Percentiles rank a stretch among this genome's conserved stretches.
phyloP scores from a whole-genome alignment of 2,113 vertebrate species.

The Mastomys coucha region DNA sequence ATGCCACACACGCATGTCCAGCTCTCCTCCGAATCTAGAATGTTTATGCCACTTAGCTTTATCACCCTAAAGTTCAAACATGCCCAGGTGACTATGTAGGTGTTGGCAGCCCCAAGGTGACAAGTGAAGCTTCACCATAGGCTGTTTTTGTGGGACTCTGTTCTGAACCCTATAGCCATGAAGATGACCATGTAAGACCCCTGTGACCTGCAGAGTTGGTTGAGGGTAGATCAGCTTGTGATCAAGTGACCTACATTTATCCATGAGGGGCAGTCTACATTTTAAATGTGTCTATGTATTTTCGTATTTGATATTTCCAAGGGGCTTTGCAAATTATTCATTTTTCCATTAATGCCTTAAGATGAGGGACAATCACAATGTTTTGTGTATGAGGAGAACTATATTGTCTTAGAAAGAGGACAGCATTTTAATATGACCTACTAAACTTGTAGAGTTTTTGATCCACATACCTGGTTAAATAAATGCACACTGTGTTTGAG shows the following conservation, averaged over 20 bases:
- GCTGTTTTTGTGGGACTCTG: not conserved
- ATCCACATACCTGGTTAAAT: not conserved
- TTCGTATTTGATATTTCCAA: slow-evolving; percentile 19
- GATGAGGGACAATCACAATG: not conserved
- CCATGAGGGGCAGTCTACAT: not conserved
- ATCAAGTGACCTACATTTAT: not conserved
- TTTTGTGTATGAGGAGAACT: not conserved
- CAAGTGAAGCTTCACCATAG: not conserved
- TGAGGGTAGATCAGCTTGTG: not conserved
- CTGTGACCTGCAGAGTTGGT: not conserved
- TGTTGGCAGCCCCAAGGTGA: not conserved
- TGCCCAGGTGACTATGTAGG: not conserved
- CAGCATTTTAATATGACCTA: slow-evolving; percentile 11
- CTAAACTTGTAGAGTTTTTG: not conserved
- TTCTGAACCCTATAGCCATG: too few relatives aligned
- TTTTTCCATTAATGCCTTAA: slow-evolving; percentile 1
- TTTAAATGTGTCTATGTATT: not conserved
- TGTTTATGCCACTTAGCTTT: not conserved
- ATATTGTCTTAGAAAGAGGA: not conserved
- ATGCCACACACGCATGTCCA: not conserved
- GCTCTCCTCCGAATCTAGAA: not conserved
- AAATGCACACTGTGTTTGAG: not conserved
- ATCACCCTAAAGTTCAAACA: not conserved
- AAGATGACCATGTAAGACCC: not conserved
- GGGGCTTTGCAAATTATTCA: not conserved